Evolutionary conservation across 1,140 invertebrate genomes (phyloP), one percentile per base, ranked within the genome.

Genomic region (Apis laboriosa): DNA sequence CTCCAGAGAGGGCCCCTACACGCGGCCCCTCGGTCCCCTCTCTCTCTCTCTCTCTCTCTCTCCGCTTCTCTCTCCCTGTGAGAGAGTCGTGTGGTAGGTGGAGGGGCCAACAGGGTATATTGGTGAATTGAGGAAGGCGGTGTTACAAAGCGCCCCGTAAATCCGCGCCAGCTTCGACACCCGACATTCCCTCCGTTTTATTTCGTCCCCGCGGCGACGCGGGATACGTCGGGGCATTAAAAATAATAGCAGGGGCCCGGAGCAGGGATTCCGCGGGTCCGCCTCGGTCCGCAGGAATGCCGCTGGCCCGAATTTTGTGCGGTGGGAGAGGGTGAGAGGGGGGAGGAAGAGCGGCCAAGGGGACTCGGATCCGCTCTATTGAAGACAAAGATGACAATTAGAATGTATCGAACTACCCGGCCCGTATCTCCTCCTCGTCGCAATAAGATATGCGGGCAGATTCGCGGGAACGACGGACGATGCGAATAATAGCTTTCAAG

Each of bases 41-140:
- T 67, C 79, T 77, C 67, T 53, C 79, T 12, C 49, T 84, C 73
- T 55, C 73, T 80, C 66, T 67, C 60, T 5, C 77, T 34, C 34
- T 34, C 34, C 28, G 28, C 28, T 28, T 84, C 73, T 55, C 73
- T 80, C 66, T 67, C 60, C 77, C 77, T 82, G 80, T 90, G 86
- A 60, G 84, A 87, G 85, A 85, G 71, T 77, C 79, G 80, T 70
- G 77, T 66, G 71, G 60, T 55, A 28, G 49, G 21, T 12, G 64
- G 75, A 66, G 89, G 75, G 81, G 67, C 66, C 7, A 68, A 63
- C 87, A 89, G 86, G 90, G 90, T 93, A 91, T 93, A 94, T 93
- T 92, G 92, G 86, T 93, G 92, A 93, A 94, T 94, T 93, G 93
- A 94, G 92, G 92, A 93, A 94, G 93, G 93, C 93, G 93, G 93